Evolutionary conservation across 2,888 invertebrate species (phyloP).

Genomic region (Gastrophysa polygoni): DNA sequence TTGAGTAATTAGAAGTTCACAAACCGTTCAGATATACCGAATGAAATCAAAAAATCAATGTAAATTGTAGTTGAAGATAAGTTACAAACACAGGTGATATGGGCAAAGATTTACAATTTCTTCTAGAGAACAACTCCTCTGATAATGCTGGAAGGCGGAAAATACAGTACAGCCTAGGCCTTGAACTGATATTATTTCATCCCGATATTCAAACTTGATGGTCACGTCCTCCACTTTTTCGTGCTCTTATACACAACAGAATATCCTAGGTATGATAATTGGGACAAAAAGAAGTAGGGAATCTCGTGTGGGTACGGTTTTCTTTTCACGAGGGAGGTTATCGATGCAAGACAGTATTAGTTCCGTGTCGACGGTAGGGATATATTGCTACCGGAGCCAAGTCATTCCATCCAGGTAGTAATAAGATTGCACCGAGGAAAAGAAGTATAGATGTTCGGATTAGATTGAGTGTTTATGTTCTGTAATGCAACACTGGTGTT

Average conservation of each 20-base stretch:
- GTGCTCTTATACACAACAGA: background rate
- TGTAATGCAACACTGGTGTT: too few relatives aligned
- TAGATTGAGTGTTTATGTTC: background rate
- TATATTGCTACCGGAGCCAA: constrained; percentile 36
- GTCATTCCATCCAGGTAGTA: background rate
- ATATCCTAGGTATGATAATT: constrained; percentile 9
- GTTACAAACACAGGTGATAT: too few relatives aligned
- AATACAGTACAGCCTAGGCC: too few relatives aligned
- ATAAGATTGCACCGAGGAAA: background rate
- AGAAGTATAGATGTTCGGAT: background rate
- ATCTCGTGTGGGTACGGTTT: constrained; percentile 16
- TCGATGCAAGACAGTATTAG: constrained; percentile 38
- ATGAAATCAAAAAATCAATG: too few relatives aligned
- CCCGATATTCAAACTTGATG: too few relatives aligned
- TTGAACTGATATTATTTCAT: too few relatives aligned
- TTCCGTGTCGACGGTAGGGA: constrained; percentile 43
- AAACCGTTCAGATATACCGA: too few relatives aligned
- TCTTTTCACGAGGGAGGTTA: constrained; percentile 27
- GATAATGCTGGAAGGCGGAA: too few relatives aligned
- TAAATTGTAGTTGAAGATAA: too few relatives aligned
- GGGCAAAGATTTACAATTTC: too few relatives aligned
- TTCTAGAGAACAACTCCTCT: too few relatives aligned
- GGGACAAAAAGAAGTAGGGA: constrained; percentile 5
- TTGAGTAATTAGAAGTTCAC: too few relatives aligned
- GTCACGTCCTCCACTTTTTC: background rate